Evolutionary conservation across 2,888 invertebrate genomes (phyloP), one percentile per base, ranked within the genome.

Genomic region (Hemistola chrysoprasaria): DNA sequence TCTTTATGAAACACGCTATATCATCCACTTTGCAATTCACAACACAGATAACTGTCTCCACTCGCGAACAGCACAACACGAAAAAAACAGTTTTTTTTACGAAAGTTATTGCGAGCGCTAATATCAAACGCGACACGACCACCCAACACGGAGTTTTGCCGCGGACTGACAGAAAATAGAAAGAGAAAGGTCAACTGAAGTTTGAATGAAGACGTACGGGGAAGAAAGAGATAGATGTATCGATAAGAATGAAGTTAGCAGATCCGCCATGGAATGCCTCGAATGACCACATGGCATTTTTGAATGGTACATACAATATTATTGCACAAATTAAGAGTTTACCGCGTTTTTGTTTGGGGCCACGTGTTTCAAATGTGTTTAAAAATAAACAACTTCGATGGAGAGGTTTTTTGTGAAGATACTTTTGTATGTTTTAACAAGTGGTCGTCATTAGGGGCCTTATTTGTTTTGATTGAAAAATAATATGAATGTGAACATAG

Each of bases 271-370:
- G 72, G 75, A 71, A 73, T 72, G 74, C 71, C 16, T 16, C 16
- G 72, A 80, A 75, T 84, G 84, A 85, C 83, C 86, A 87, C 84
- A 85, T 85, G 83, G 82, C 73, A 75, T 78, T 72, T 62, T 70
- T 25, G 41, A 48, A 21, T 39, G 22, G 63, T 71, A 74, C 71
- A 71, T 2, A 82, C 76, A 32, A 32, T 10, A 43, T 34, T 67
- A 78, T 80, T 85, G 78, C 79, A 78, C 74, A 81, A 80, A 79
- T 72, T 77, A 62, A 65, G 65, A 71, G 65, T 81, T 83, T 83
- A 71, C 66, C 82, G 83, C 76, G 76, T 79, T 85, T 85, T 83
- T 84, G 69, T 82, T 66, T 35, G 41, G 48, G 50, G 73, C 79
- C 82, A 81, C 83, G 81, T 83, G 84, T 80, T 77, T 60, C 38